Evolutionary conservation across 2,113 vertebrate species (phyloP).

Genomic region (Misgurnus anguillicaudatus): DNA sequence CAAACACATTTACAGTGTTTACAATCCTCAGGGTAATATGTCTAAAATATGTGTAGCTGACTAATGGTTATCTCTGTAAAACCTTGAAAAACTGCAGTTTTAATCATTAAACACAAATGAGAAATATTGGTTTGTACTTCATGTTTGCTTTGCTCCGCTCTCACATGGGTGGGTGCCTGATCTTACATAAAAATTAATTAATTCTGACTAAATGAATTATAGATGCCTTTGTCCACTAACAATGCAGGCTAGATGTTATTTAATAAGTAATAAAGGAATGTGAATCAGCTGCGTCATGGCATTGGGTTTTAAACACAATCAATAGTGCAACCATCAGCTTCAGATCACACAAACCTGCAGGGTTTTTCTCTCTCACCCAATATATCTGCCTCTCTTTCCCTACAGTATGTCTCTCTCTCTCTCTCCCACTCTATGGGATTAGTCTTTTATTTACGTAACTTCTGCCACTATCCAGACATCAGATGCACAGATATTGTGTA

Average conservation of each 20-base stretch:
- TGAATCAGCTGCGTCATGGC: background rate
- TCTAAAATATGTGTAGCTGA: too few species aligned
- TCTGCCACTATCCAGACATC: slow-evolving; percentile 1
- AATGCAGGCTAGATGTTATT: slow-evolving; percentile 35
- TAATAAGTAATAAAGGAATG: slow-evolving; percentile 5
- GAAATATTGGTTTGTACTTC: too few species aligned
- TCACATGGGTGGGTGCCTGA: background rate
- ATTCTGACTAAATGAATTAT: background rate
- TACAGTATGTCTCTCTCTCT: slow-evolving; percentile 15
- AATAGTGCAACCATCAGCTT: slow-evolving; percentile 40
- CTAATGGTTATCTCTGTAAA: too few species aligned
- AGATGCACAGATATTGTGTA: background rate
- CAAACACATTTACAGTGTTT: too few species aligned
- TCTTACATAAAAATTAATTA: background rate
- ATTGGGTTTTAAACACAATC: slow-evolving; percentile 41
- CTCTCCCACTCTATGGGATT: slow-evolving; percentile 29
- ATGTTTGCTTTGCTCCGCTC: too few species aligned
- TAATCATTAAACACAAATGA: too few species aligned
- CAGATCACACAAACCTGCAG: slow-evolving; percentile 11
- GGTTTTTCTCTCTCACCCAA: slow-evolving; percentile 13
- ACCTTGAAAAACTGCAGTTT: too few species aligned
- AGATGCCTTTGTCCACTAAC: slow-evolving; percentile 15
- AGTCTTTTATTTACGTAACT: slow-evolving; percentile 48
- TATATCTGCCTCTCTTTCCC: slow-evolving; percentile 18
- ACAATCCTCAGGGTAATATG: too few species aligned